These are phyloP conservation scores for Drosophila ezoana DNA, from an alignment of 2,888 invertebrate genomes.

Conservation along the genomic window DNA sequence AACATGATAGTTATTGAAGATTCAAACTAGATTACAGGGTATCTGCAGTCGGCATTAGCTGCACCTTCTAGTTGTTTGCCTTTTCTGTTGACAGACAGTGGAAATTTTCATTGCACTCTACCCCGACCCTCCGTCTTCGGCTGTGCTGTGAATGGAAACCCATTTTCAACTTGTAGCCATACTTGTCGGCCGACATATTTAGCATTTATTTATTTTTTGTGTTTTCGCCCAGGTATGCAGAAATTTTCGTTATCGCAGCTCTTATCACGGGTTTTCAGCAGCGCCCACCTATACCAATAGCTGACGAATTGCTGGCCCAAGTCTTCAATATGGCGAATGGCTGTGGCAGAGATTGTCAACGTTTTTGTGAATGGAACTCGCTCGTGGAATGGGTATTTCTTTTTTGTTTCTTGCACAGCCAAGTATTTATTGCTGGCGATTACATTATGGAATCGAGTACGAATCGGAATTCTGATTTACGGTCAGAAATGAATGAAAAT, in stretches of 20 bases:
- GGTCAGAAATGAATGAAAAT: slow-evolving; percentile 37
- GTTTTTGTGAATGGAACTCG: slow-evolving; percentile 66
- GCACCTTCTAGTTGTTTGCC: neutral
- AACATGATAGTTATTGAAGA: too few relatives aligned
- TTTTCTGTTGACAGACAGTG: slow-evolving; percentile 21
- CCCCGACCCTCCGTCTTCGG: neutral
- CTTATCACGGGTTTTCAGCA: slow-evolving; percentile 50
- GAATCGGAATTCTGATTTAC: slow-evolving; percentile 36
- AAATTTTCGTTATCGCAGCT: slow-evolving; percentile 60
- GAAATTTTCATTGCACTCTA: slow-evolving; percentile 26
- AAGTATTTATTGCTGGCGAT: slow-evolving; percentile 49
- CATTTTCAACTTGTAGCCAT: slow-evolving; percentile 5
- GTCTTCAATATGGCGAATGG: slow-evolving; percentile 20
- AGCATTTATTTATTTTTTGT: slow-evolving; percentile 3
- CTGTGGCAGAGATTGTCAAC: slow-evolving; percentile 37
- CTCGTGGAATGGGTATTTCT: slow-evolving; percentile 6
- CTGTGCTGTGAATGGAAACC: neutral
- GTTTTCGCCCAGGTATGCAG: slow-evolving; percentile 62
- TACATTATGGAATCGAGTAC: slow-evolving; percentile 44
- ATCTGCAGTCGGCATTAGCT: neutral
- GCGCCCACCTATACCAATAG: slow-evolving; percentile 12
- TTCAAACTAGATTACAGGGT: neutral
- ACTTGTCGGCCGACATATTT: slow-evolving; percentile 21
- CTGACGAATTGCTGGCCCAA: slow-evolving; percentile 15
- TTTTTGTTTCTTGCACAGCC: slow-evolving; percentile 5